These are phyloP conservation scores for Sebastiscus tertius DNA, from an alignment of 2,797 vertebrate species.

Conservation along the genomic window DNA sequence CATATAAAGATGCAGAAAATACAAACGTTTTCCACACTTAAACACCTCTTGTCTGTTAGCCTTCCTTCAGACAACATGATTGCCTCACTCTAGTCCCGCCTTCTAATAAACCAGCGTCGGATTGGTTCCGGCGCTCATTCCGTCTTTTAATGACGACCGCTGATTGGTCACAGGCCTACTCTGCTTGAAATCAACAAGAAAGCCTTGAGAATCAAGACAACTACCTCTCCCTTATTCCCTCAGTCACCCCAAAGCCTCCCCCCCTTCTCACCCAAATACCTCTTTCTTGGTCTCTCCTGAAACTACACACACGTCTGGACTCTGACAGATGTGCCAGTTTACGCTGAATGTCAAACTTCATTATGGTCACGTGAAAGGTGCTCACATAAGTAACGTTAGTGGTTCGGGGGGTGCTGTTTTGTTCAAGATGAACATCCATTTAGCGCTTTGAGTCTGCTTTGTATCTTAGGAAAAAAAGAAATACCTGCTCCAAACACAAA, in stretches of 20 bases:
- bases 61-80: neutral
- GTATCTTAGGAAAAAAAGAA: neutral
- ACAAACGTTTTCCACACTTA: slow-evolving; percentile 17
- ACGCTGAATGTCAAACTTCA: slow-evolving; percentile 59
- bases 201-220: slow-evolving; percentile 54
- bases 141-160: slow-evolving; percentile 50
- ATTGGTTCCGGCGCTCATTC: slow-evolving; percentile 58
- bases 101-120: slow-evolving; percentile 20
- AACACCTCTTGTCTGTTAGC: slow-evolving; percentile 15
- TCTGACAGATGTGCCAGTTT: slow-evolving; percentile 54
- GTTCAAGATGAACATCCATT: neutral
- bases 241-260: neutral
- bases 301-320: slow-evolving; percentile 44
- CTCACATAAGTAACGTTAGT: neutral
- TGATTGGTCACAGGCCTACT: slow-evolving; percentile 64
- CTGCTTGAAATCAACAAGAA: slow-evolving; percentile 69
- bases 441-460: neutral
- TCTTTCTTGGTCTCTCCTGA: slow-evolving; percentile 27
- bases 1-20: neutral
- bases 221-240: slow-evolving; percentile 22
- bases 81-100: slow-evolving; percentile 12
- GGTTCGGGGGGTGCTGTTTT: neutral
- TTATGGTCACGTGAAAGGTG: slow-evolving; percentile 40
- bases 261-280: neutral
- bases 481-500: slow-evolving; percentile 14